These are phyloP conservation scores for Ormyrus pomaceus DNA, from an alignment of 2,888 invertebrate genomes.

Conservation along the genomic window DNA sequence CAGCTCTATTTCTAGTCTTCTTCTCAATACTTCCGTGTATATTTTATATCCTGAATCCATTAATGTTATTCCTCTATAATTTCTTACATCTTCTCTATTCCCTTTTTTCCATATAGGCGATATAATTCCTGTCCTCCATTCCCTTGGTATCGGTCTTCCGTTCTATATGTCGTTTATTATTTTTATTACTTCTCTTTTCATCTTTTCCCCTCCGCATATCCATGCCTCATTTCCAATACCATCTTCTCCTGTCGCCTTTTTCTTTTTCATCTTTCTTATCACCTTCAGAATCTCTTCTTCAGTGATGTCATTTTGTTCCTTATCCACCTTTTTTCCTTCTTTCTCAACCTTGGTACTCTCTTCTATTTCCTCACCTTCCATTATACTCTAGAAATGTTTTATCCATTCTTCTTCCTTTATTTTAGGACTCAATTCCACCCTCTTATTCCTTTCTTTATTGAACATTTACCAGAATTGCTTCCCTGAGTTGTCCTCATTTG, in stretches of 20 bases:
- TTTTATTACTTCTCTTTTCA: constrained; percentile 3
- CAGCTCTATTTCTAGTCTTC: constrained; percentile 11
- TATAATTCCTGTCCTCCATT: constrained; percentile 31
- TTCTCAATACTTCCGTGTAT: constrained; percentile 27
- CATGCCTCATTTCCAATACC: constrained; percentile 27
- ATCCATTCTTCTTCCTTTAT: too few relatives aligned
- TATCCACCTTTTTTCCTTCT: not conserved
- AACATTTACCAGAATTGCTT: too few relatives aligned
- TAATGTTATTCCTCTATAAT: constrained; percentile 50
- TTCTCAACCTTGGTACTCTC: not conserved
- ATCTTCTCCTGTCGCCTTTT: constrained; percentile 14
- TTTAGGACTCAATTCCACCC: too few relatives aligned
- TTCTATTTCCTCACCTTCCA: not conserved
- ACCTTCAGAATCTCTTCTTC: not conserved
- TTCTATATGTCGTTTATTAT: constrained; percentile 27
- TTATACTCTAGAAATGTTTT: constrained; percentile 8
- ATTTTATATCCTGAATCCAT: constrained; percentile 39
- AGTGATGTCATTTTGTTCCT: not conserved
- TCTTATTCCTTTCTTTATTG: too few relatives aligned
- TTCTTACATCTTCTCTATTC: constrained; percentile 11
- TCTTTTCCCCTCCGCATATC: not conserved
- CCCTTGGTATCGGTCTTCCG: constrained; percentile 22
- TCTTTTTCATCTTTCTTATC: constrained; percentile 8
- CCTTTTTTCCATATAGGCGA: constrained; percentile 42
- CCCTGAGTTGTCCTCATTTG: too few relatives aligned